These are phyloP conservation scores for Manis crassicaudata DNA, from an alignment of 2,797 vertebrate species.

Conservation along the genomic window DNA sequence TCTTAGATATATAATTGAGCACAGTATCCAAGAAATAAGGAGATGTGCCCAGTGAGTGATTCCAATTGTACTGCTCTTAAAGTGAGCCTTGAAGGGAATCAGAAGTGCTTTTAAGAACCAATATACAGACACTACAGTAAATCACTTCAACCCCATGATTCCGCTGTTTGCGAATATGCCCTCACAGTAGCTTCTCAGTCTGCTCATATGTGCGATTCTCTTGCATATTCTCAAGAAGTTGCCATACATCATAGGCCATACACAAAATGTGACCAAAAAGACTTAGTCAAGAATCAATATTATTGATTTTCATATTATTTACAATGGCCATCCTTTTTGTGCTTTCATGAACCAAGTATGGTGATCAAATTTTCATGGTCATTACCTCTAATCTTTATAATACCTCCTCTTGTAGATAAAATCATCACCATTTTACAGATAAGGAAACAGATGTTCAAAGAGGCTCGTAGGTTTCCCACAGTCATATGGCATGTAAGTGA, in stretches of 20 bases:
- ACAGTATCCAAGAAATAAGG: background rate
- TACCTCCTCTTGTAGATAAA: background rate
- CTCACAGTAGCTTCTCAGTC: background rate
- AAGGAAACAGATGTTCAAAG: background rate
- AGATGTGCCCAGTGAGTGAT: background rate
- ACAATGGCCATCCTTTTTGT: background rate
- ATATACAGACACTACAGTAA: background rate
- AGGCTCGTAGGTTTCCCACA: background rate
- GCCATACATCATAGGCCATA: background rate
- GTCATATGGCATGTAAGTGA: background rate
- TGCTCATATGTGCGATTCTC: background rate
- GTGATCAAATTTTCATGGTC: background rate
- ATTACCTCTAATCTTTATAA: background rate
- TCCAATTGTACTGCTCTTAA: background rate
- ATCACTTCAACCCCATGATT: background rate
- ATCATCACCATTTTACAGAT: background rate
- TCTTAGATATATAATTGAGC: background rate
- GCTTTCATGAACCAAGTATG: background rate
- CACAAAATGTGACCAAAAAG: background rate
- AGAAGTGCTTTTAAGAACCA: background rate
- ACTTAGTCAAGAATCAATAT: background rate
- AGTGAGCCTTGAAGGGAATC: background rate
- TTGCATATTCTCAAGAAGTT: background rate
- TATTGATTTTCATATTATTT: conserved; percentile 17
- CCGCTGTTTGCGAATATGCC: background rate